These are phyloP conservation scores for Anarsia innoxiella DNA, from an alignment of 2,888 invertebrate genomes.

Conservation along the genomic window DNA sequence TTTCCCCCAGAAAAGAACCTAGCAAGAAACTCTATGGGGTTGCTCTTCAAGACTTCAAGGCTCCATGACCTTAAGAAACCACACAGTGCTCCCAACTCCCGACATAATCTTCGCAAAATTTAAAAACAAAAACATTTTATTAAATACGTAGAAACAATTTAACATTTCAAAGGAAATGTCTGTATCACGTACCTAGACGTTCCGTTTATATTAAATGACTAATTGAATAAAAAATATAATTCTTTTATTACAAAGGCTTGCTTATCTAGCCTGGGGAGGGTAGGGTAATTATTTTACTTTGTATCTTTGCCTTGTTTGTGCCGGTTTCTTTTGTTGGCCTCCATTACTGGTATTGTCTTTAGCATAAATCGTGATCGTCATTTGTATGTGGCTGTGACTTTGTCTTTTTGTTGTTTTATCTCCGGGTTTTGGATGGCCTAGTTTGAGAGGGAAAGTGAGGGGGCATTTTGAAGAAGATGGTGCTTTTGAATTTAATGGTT, in stretches of 20 bases:
- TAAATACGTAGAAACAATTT: conserved; percentile 23
- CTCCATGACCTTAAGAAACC: too few species aligned
- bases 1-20: too few species aligned
- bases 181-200: conserved; percentile 34
- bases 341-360: conserved; percentile 46
- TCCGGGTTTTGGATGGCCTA: too few species aligned
- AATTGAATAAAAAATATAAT: conserved; percentile 53
- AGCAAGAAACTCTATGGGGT: too few species aligned
- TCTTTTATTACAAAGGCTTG: conserved; percentile 46
- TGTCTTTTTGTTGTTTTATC: conserved; percentile 3
- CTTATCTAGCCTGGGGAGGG: conserved; percentile 44
- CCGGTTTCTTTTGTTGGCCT: conserved; percentile 47
- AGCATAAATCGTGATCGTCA: conserved; percentile 47
- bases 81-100: too few species aligned
- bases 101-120: too few species aligned
- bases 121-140: conserved; percentile 17
- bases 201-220: conserved; percentile 40
- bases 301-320: too few species aligned
- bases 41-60: too few species aligned
- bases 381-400: conserved; percentile 23
- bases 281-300: conserved; percentile 61
- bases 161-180: conserved; percentile 47
- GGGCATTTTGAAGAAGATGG: too few species aligned
- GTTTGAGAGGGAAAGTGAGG: too few species aligned
- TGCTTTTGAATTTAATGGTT: too few species aligned